A percentile compares a stretch with the other conserved stretches of the same genome.
Conservation (phyloP, 2,888 invertebrate genomes). For the Caradrina clavipalpis region DNA sequence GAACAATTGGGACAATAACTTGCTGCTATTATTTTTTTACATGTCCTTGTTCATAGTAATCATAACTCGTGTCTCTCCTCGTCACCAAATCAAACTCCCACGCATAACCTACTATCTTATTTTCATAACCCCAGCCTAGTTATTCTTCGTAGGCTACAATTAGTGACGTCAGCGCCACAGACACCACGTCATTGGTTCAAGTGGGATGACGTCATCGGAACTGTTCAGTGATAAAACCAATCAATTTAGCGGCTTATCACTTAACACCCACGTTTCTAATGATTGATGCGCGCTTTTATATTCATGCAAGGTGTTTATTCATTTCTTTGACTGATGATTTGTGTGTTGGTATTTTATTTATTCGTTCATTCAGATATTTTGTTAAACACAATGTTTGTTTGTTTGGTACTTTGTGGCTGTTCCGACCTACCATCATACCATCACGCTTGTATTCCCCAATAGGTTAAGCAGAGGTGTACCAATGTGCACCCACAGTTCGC, state of each 20-base stretch:
- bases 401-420: too few relatives aligned
- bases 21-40: too few relatives aligned
- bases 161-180: constrained; percentile 48
- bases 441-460: too few relatives aligned
- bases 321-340: constrained; percentile 8
- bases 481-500: too few relatives aligned
- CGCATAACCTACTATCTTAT: constrained; percentile 22
- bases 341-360: background rate
- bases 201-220: constrained; percentile 52
- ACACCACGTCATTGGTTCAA: constrained; percentile 57
- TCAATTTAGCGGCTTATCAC: constrained; percentile 53
- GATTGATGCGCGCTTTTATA: constrained; percentile 44
- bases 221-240: constrained; percentile 49
- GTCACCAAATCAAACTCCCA: constrained; percentile 9
- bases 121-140: constrained; percentile 30
- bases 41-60: background rate
- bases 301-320: constrained; percentile 19
- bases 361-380: background rate
- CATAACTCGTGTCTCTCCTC: background rate
- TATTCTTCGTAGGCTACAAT: constrained; percentile 47
- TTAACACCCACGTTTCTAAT: constrained; percentile 56
- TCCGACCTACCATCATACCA: too few relatives aligned
- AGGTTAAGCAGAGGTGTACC: too few relatives aligned
- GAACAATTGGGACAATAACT: too few relatives aligned
- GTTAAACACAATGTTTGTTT: too few relatives aligned